phyloP scores from a whole-genome alignment of 2,797 vertebrate genomes.

The Gymnodraco acuticeps region DNA sequence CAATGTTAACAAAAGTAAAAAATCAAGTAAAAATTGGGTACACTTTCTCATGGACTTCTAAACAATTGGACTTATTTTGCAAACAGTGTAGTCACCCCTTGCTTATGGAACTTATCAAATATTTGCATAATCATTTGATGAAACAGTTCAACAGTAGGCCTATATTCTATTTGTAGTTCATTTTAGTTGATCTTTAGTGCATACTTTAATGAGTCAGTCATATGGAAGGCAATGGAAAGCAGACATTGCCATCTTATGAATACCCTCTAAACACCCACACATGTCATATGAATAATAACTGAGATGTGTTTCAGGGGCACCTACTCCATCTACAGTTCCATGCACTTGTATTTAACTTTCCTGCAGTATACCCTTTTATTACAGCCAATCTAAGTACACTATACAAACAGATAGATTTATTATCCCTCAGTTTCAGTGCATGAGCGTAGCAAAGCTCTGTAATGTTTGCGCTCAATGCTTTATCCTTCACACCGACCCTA shows the following conservation, averaged over 20 bases:
- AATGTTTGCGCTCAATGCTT: neutral
- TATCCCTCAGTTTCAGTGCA: neutral
- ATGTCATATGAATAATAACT: conserved; percentile 14
- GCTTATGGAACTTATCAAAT: neutral
- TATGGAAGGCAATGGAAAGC: neutral
- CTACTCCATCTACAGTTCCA: neutral
- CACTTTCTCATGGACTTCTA: too few relatives aligned
- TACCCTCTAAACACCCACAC: conserved; percentile 17
- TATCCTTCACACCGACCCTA: neutral
- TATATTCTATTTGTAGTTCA: neutral
- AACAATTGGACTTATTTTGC: too few relatives aligned
- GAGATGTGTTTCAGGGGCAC: conserved; percentile 21
- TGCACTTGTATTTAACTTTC: neutral
- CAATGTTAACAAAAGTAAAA: too few relatives aligned
- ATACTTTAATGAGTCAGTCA: conserved; percentile 8
- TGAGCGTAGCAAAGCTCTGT: neutral
- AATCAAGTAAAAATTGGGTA: too few relatives aligned
- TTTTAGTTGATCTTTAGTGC: neutral
- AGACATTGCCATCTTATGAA: neutral
- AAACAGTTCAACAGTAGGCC: neutral
- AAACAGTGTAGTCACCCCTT: too few relatives aligned
- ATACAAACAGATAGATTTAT: neutral
- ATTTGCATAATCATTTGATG: neutral
- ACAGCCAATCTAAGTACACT: conserved; percentile 2
- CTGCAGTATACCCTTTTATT: conserved; percentile 2